Evolutionary conservation across 2,888 invertebrate genomes (phyloP).

Genomic region (Horisme vitalbata): DNA sequence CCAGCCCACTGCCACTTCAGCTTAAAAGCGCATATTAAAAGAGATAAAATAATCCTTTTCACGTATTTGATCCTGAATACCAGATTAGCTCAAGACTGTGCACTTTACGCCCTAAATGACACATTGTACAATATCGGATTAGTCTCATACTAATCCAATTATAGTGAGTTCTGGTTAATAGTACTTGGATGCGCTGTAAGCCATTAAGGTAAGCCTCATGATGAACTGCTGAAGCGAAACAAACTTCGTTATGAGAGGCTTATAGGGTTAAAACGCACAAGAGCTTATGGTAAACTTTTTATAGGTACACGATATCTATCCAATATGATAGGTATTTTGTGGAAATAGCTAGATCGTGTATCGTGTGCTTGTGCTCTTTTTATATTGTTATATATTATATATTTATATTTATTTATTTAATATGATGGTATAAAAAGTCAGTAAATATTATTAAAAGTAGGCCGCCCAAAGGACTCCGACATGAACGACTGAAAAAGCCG

Average conservation of each 20-base stretch:
- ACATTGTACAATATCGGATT: conserved; percentile 13
- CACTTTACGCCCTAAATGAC: conserved; percentile 6
- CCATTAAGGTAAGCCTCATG: conserved; percentile 12
- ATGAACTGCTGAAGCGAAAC: conserved; percentile 12
- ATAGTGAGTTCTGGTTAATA: conserved; percentile 27
- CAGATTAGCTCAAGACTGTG: conserved; percentile 4
- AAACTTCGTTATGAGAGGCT: conserved; percentile 1
- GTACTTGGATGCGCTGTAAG: conserved; percentile 17
- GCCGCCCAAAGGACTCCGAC: no score
- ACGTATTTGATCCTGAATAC: neutral
- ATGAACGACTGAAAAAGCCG: no score
- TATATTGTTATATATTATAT: no score
- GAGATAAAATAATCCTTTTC: conserved; percentile 3
- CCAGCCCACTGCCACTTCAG: no score
- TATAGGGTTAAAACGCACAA: neutral
- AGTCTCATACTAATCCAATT: conserved; percentile 28
- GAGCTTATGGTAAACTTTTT: conserved; percentile 8
- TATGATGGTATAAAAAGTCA: no score
- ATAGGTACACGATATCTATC: no score
- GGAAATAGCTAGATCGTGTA: no score
- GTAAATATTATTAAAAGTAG: no score
- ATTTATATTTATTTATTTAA: no score
- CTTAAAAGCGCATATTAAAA: no score
- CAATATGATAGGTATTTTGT: no score
- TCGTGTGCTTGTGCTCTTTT: no score